These are phyloP conservation scores for Cinara cedri DNA, from an alignment of 2,888 invertebrate species.

Conservation along the genomic window DNA sequence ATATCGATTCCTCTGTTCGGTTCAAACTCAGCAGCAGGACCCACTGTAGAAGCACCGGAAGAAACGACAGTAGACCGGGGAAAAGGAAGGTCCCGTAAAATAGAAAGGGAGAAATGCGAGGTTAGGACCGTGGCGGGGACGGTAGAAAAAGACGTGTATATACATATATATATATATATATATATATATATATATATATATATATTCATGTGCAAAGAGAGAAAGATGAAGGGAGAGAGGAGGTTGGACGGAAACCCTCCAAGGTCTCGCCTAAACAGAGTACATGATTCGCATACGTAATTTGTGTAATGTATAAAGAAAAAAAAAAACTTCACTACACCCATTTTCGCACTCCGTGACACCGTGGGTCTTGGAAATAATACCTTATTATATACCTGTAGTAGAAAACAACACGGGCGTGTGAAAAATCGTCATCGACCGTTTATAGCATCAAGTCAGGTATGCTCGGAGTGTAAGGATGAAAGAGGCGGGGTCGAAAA, in stretches of 20 bases:
- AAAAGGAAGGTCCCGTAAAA: neutral
- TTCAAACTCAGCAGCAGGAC: neutral
- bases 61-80: neutral
- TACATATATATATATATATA: no score
- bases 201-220: neutral
- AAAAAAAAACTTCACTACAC: conserved; percentile 19
- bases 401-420: neutral
- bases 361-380: neutral
- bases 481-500: no score
- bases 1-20: conserved; percentile 12
- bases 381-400: neutral
- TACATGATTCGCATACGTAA: conserved; percentile 51
- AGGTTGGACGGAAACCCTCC: conserved; percentile 17
- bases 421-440: conserved; percentile 4
- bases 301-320: conserved; percentile 14
- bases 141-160: no score
- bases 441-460: neutral
- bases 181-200: no score
- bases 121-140: no score
- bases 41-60: neutral
- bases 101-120: neutral
- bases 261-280: conserved; percentile 22
- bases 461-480: no score
- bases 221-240: neutral
- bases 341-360: conserved; percentile 29